phyloP scores from a whole-genome alignment of 2,888 invertebrate species.

The Tortrix viridana region DNA sequence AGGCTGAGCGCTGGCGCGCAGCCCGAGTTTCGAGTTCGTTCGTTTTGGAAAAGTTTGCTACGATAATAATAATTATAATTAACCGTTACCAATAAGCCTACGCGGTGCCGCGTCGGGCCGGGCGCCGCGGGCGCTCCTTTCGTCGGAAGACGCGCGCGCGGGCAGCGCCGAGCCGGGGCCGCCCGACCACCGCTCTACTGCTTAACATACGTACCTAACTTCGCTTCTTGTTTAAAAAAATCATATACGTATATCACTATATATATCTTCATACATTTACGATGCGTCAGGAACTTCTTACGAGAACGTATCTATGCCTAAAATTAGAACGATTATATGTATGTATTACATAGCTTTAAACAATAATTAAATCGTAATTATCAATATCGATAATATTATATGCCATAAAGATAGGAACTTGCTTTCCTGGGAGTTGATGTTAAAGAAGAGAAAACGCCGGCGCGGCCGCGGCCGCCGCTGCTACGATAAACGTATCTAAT shows the following conservation, averaged over 20 bases:
- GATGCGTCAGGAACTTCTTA: conserved; percentile 85
- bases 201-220: conserved; percentile 83
- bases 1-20: conserved; percentile 85
- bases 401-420: conserved; percentile 86
- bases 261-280: conserved; percentile 84
- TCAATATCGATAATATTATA: conserved; percentile 85
- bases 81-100: conserved; percentile 83
- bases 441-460: conserved; percentile 71
- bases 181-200: conserved; percentile 79
- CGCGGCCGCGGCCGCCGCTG: conserved; percentile 71
- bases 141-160: conserved; percentile 34
- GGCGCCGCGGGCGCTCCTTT: conserved; percentile 40
- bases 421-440: conserved; percentile 85
- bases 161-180: conserved; percentile 12
- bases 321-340: conserved; percentile 85
- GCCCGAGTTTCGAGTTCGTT: conserved; percentile 86
- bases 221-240: conserved; percentile 83
- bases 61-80: conserved; percentile 83
- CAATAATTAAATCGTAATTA: conserved; percentile 85
- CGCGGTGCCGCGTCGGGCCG: conserved; percentile 78
- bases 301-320: conserved; percentile 84
- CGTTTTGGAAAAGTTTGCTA: conserved; percentile 85
- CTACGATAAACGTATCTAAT: conserved; percentile 82
- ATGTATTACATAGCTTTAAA: conserved; percentile 86
- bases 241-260: conserved; percentile 84